These are phyloP conservation scores for Hemibagrus guttatus DNA, from an alignment of 2,797 vertebrate genomes.

Conservation along the genomic window DNA sequence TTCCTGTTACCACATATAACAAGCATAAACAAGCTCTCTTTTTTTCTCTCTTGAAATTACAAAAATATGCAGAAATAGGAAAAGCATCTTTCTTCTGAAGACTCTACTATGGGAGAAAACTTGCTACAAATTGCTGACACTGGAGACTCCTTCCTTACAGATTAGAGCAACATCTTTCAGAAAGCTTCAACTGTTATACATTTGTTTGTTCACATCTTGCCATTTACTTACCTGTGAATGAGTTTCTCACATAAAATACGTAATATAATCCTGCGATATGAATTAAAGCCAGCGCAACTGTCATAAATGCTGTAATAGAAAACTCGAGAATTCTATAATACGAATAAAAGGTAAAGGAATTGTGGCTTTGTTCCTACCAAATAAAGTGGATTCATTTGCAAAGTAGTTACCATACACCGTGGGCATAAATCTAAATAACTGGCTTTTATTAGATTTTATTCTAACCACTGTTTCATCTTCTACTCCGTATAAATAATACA, in stretches of 20 bases:
- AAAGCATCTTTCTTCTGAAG: background rate
- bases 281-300: background rate
- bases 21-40: background rate
- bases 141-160: background rate
- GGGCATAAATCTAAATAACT: background rate
- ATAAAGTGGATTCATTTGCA: background rate
- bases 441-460: background rate
- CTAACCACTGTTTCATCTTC: background rate
- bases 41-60: background rate
- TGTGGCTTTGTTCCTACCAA: background rate
- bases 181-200: background rate
- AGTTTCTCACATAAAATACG: background rate
- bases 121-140: background rate
- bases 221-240: background rate
- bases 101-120: background rate
- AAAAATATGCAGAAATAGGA: background rate
- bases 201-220: too few relatives aligned
- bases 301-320: background rate
- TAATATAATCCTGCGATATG: background rate
- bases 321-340: background rate
- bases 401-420: background rate
- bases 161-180: background rate
- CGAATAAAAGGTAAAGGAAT: background rate
- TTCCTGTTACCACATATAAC: background rate
- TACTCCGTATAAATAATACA: background rate